A percentile compares a stretch with the other conserved stretches of the same genome.
Conservation (phyloP, 64 coral and sea anemone species). For the Montipora sp. region DNA sequence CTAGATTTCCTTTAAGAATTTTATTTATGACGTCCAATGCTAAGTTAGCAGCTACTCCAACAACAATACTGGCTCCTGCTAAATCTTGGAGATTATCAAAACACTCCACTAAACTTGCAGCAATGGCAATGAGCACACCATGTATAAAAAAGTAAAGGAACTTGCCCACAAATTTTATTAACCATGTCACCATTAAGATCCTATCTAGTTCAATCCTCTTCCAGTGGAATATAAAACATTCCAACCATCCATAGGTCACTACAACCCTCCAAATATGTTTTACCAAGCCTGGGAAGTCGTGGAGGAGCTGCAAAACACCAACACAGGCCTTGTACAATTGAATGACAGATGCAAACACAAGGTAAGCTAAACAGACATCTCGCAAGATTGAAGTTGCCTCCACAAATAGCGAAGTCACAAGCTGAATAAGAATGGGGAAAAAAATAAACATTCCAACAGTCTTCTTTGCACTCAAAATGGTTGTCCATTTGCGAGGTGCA, state of each 20-base stretch:
- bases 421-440: slow-evolving; percentile 72
- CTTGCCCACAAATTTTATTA: slow-evolving; percentile 76
- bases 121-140: neutral
- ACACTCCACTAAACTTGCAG: slow-evolving; percentile 70
- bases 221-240: slow-evolving; percentile 78
- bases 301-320: slow-evolving; percentile 52
- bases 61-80: slow-evolving; percentile 84
- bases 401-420: slow-evolving; percentile 68
- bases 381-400: slow-evolving; percentile 55
- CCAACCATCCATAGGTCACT: slow-evolving; percentile 80
- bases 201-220: slow-evolving; percentile 63
- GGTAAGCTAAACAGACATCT: slow-evolving; percentile 74
- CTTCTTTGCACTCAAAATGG: slow-evolving; percentile 50
- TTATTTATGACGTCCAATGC: slow-evolving; percentile 42
- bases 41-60: slow-evolving; percentile 70
- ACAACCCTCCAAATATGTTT: slow-evolving; percentile 73
- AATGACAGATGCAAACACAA: slow-evolving; percentile 69
- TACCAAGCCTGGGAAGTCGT: slow-evolving; percentile 55
- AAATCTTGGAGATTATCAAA: slow-evolving; percentile 69
- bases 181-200: slow-evolving; percentile 79
- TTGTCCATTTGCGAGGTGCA: slow-evolving; percentile 65
- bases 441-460: slow-evolving; percentile 70
- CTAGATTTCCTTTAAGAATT: slow-evolving; percentile 61
- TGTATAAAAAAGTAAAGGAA: neutral
- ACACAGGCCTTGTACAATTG: slow-evolving; percentile 76